Base-by-base conservation (phyloP, 2,797 vertebrate genomes). In the Lithobates sylvaticus region DNA sequence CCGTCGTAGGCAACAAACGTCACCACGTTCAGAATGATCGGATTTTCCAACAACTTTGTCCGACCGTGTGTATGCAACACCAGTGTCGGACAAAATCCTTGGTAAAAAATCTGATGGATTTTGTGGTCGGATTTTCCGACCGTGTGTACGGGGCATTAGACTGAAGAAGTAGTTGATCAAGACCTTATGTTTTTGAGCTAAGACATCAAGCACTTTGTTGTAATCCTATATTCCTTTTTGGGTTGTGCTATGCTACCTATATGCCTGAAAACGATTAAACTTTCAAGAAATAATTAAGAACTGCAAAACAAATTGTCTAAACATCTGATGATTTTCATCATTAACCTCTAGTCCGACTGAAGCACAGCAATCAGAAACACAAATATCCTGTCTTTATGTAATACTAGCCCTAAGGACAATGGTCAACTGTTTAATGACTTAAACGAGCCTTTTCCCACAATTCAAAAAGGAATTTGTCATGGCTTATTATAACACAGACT, bases 331-430 rank as follows among this genome's bases (percentile, higher is more conserved):
- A 71, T 81, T 81, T 71, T 21, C 27, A 71, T 71, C 29, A 71
- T 81, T 81, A 81, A 81, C 78, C 68, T 81, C 78, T 81, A 18
- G 67, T 71, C 44, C 69, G 68, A 71, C 69, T 54, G 39, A 81
- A 81, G 78, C 67, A 23, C 67, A 47, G 68, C 68, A 81, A 81
- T 81, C 68, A 71, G 78, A 81, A 71, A 81, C 27, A 81, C 78
- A 81, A 81, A 81, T 81, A 81, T 81, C 68, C 78, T 70, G 78
- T 58, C 78, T 70, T 81, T 81, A 71, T 34, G 68, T 67, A 80
- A 34, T 50, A 47, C 26, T 21, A 12, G 78, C 67, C 26, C 68
- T 26, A 23, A 32, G 68, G 78, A 71, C 68, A 81, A 81, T 71
- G 78, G 78, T 81, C 78, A 81, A 70, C 67, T 70, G 78, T 81